phyloP scores from a whole-genome alignment of 2,888 invertebrate species.

The Eledona agricola region DNA sequence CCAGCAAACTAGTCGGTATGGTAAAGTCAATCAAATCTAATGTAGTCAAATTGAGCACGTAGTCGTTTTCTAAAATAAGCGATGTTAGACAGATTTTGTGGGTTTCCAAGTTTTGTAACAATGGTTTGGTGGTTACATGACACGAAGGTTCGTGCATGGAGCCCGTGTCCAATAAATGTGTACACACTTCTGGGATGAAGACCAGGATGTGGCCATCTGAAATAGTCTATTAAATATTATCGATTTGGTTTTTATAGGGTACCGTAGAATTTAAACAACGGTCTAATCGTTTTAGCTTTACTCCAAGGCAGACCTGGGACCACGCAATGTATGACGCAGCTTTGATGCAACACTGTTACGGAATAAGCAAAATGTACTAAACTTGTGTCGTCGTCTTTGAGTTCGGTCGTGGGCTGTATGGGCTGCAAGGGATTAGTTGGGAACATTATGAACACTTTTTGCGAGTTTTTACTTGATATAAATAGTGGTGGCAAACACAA shows the following conservation, averaged over 20 bases:
- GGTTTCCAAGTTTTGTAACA: conserved; percentile 72
- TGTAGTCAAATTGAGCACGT: conserved; percentile 74
- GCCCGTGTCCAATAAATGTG: conserved; percentile 86
- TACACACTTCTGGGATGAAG: conserved; percentile 83
- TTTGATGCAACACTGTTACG: conserved; percentile 82
- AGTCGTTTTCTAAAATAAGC: conserved; percentile 65
- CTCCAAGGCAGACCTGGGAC: conserved; percentile 84
- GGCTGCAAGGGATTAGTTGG: conserved; percentile 60
- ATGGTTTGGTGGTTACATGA: conserved; percentile 75
- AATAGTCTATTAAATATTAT: no score
- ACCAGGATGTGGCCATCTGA: conserved; percentile 83
- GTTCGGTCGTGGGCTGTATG: conserved; percentile 64
- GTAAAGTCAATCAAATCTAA: conserved; percentile 75
- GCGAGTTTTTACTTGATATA: conserved; percentile 68
- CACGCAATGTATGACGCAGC: conserved; percentile 83
- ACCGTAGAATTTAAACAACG: conserved; percentile 79
- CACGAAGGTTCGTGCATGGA: conserved; percentile 84
- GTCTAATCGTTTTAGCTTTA: conserved; percentile 77
- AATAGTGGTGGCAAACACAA: conserved; percentile 83
- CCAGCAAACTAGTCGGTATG: conserved; percentile 72
- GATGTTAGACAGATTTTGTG: conserved; percentile 70
- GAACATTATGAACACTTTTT: conserved; percentile 4
- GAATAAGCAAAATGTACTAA: conserved; percentile 87
- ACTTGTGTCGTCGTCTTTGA: conserved; percentile 65
- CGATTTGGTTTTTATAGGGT: conserved; percentile 4